Evolutionary conservation across 2,888 invertebrate genomes (phyloP), one percentile per base, ranked within the genome.

Genomic region (Podotricha telesiphe): DNA sequence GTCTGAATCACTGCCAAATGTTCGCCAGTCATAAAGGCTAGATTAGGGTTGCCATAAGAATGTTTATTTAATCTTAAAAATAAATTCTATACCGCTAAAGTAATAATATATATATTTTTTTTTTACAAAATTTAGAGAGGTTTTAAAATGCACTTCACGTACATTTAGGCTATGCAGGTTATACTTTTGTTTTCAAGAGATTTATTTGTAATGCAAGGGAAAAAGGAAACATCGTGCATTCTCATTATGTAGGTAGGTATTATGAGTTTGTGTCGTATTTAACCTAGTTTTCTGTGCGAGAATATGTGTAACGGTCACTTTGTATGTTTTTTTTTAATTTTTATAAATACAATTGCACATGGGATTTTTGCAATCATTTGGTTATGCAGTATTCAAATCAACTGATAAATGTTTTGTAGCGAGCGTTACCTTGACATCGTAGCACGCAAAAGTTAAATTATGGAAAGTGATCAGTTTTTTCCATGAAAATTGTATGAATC

Each of bases 1-100:
- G 63, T 67, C 73, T 65, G 50, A 47, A 15, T 17, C 48, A 61
- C 28, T 63, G 67, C 65, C 69, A 72, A 65, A 72, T 63, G 65
- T 42, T 53, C 42, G 34, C 17, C 17, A 55, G 34, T 55, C 17
- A 28, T 51, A 10, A 7, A 42, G 13, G 22, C 37, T 45, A 3
- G 5, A 37, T 47, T 56, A 58, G 42, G 62, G 45, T 28, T 61
- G 51, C 51, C 42, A 58, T 50, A 45, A 59, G 17, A 47, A n/a
- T n/a, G n/a, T n/a, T 45, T 45, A 45, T 45, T 45, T n/a, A n/a
- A n/a, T n/a, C n/a, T n/a, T n/a, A n/a, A n/a, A 37, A 37, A 37
- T 37, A 37, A 28, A 28, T 28, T 6, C 6, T 28, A 28, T 28
- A 28, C 6, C 28, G 28, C 28, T 28, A 28, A 5, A 28, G 28